Conservation (phyloP, 2,888 invertebrate genomes). For the Ernsta delagoae region DNA sequence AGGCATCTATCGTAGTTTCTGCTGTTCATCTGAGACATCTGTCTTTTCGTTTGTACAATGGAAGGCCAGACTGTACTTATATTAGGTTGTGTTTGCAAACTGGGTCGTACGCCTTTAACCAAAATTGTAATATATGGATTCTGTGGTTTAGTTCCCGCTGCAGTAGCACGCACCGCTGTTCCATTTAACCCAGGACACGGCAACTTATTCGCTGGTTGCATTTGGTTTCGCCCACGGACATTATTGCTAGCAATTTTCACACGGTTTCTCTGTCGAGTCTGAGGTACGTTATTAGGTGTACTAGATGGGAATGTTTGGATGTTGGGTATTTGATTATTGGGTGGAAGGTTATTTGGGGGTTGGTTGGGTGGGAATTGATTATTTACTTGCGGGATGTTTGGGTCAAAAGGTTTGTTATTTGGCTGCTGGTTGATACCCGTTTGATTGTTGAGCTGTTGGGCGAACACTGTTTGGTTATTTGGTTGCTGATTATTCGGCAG, state of each 20-base stretch:
- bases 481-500: constrained; percentile 11
- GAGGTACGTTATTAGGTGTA: neutral
- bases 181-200: constrained; percentile 21
- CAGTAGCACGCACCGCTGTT: constrained; percentile 24
- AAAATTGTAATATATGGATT: constrained; percentile 59
- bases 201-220: constrained; percentile 5
- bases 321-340: neutral
- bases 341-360: constrained; percentile 1
- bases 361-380: constrained; percentile 8
- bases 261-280: constrained; percentile 22
- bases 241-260: constrained; percentile 5
- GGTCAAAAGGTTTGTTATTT: constrained; percentile 18
- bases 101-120: constrained; percentile 66
- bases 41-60: constrained; percentile 51
- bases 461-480: constrained; percentile 1
- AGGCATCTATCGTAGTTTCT: constrained; percentile 68
- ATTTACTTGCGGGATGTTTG: constrained; percentile 13
- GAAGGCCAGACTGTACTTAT: constrained; percentile 54
- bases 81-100: constrained; percentile 58
- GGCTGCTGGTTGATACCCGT: constrained; percentile 9
- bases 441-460: neutral
- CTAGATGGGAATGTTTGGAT: neutral
- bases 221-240: constrained; percentile 9
- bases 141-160: constrained; percentile 21
- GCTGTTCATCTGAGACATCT: constrained; percentile 41